phyloP scores from a whole-genome alignment of 2,113 vertebrate species.

The Conger conger region DNA sequence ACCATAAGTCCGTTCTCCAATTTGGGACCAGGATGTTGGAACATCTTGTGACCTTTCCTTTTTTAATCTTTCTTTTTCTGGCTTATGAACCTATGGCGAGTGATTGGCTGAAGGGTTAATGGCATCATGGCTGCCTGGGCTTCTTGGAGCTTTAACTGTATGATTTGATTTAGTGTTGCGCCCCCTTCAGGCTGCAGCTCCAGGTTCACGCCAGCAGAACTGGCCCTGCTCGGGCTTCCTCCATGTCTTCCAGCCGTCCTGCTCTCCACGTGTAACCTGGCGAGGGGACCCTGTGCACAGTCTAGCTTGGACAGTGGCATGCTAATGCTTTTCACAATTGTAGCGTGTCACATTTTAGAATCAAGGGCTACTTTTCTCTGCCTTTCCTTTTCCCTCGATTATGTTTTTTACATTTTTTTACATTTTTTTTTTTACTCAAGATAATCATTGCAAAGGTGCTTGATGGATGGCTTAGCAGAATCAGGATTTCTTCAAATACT shows the following conservation, averaged over 20 bases:
- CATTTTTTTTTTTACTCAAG: no score
- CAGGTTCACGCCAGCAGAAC: not conserved
- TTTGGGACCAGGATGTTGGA: not conserved
- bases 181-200: not conserved
- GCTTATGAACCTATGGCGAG: not conserved
- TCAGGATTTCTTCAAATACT: not conserved
- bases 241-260: not conserved
- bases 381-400: not conserved
- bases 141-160: not conserved
- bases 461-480: not conserved
- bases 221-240: not conserved
- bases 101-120: not conserved
- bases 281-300: constrained; percentile 8
- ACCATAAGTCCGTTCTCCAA: not conserved
- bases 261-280: not conserved
- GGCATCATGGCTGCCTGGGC: not conserved
- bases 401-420: not conserved
- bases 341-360: not conserved
- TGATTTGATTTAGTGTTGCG: not conserved
- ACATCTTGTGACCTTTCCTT: not conserved
- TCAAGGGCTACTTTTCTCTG: not conserved
- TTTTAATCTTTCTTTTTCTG: not conserved
- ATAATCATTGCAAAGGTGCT: not conserved
- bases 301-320: not conserved
- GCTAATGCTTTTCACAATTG: not conserved